Base-by-base conservation (phyloP, 2,113 vertebrate species). In the Connochaetes taurinus region DNA sequence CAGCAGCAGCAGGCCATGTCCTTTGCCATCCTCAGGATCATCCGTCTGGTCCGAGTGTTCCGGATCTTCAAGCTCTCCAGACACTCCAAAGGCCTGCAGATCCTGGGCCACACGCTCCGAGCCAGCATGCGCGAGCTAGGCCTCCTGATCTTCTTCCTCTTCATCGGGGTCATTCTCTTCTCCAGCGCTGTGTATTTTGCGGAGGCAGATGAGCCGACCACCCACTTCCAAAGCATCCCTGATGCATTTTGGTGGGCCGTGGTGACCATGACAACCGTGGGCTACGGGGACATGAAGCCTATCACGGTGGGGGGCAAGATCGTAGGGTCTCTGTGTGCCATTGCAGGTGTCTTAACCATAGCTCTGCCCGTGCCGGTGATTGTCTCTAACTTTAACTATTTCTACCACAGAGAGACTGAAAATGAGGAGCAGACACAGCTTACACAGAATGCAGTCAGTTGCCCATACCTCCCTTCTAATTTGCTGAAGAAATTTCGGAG, bases 381-480 rank as follows among this genome's bases (percentile, higher is more conserved):
- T 97, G 99, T 99, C 97, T 99, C 99, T 98, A 99, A 99, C 99
- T 99, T 99, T 98, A 99, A 99, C 98, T 99, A 99, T 99, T 99
- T 99, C 98, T 99, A 99, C 98, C 99, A 99, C 98, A 98, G 99
- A 98, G 99, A 99, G 98, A 99, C 99, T 29, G 99, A 99, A 83
- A 99, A 99, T 33, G 99, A 99, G 53, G 99, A 99, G 67, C 99
- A 99, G 98, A 91, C 99, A 0, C 99, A 99, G 94, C 97, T 99
- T 97, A 99, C 99, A 52, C 99, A 99, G 98, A 99, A 99, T 85
- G 98, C 99, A 84, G 99, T 99, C 99, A 99, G 99, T 58, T 99
- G 99, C 95, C 99, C 99, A 0, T 99, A 99, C 96, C 99, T 99
- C 97, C 99, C 99, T 85, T 97, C 99, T 90, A 99, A 99, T 98